phyloP scores from a whole-genome alignment of 2,888 invertebrate species.

The Euphydryas editha region DNA sequence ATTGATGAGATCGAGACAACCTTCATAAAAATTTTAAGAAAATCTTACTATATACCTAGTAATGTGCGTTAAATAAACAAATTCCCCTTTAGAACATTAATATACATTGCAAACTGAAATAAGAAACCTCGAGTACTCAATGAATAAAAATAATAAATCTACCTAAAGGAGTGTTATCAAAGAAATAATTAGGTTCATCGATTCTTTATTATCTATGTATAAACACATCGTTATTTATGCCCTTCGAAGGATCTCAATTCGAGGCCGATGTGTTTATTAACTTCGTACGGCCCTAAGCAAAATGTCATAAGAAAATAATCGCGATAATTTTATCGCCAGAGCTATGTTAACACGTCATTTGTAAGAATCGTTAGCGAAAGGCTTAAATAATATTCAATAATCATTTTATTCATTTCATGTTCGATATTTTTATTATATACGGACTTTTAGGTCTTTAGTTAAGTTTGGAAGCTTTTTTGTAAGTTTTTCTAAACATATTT shows the following conservation, averaged over 20 bases:
- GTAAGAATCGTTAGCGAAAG: background rate
- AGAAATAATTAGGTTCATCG: slow-evolving; percentile 24
- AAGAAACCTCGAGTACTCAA: background rate
- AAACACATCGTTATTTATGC: slow-evolving; percentile 27
- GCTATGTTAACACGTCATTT: background rate
- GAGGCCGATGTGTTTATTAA: slow-evolving; percentile 28
- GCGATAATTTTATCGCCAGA: background rate
- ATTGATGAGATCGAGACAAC: no score
- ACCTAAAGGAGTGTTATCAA: slow-evolving; percentile 3
- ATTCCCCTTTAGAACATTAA: no score
- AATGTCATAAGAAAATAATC: background rate
- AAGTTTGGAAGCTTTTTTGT: no score
- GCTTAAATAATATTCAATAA: background rate
- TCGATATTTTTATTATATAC: no score
- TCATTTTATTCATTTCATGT: no score
- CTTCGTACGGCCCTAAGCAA: slow-evolving; percentile 11
- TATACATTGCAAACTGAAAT: no score
- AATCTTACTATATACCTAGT: no score
- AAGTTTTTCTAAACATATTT: no score
- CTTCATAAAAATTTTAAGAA: no score
- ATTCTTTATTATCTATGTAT: slow-evolving; percentile 32
- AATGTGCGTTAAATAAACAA: no score
- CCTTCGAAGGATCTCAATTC: slow-evolving; percentile 30
- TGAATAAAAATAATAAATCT: slow-evolving; percentile 5
- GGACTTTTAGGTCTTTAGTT: no score